These are phyloP conservation scores for Gryon sp. DNA, from an alignment of 1,140 invertebrate species.

Conservation along the genomic window DNA sequence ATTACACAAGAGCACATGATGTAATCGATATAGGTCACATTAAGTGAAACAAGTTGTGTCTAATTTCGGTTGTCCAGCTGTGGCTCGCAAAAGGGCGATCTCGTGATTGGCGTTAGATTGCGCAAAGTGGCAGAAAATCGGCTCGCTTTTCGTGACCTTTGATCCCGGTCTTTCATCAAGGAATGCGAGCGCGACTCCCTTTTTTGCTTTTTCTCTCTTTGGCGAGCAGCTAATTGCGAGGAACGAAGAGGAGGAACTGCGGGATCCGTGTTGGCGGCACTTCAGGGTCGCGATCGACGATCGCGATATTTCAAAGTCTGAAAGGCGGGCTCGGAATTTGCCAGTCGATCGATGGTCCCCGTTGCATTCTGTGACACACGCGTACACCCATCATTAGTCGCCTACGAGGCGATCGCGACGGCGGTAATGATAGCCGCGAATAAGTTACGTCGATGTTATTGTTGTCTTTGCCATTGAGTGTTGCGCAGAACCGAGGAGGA, in stretches of 20 bases:
- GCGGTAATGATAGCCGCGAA: slow-evolving; percentile 39
- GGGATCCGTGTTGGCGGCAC: slow-evolving; percentile 48
- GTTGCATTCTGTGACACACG: slow-evolving; percentile 38
- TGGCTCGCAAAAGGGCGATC: background rate
- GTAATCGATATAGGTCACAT: background rate
- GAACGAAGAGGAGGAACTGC: slow-evolving; percentile 34
- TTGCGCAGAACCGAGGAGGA: slow-evolving; percentile 27
- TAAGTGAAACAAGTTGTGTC: too few relatives aligned
- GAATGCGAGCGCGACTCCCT: slow-evolving; percentile 33
- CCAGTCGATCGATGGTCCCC: slow-evolving; percentile 48
- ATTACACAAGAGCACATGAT: background rate
- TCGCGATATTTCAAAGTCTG: slow-evolving; percentile 56
- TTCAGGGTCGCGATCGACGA: slow-evolving; percentile 58
- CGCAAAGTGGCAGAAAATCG: slow-evolving; percentile 39
- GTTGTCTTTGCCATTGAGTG: slow-evolving; percentile 45
- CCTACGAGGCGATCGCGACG: slow-evolving; percentile 36
- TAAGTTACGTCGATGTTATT: slow-evolving; percentile 52
- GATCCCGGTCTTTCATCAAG: slow-evolving; percentile 43
- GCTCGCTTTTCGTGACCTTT: slow-evolving; percentile 49
- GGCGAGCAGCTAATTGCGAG: slow-evolving; percentile 36
- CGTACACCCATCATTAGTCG: slow-evolving; percentile 60
- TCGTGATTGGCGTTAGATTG: slow-evolving; percentile 36
- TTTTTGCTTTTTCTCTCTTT: slow-evolving; percentile 25
- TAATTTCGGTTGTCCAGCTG: background rate
- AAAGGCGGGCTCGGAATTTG: slow-evolving; percentile 62